Base-by-base conservation (phyloP, 2,113 vertebrate species). In the Nesogale talazaci region DNA sequence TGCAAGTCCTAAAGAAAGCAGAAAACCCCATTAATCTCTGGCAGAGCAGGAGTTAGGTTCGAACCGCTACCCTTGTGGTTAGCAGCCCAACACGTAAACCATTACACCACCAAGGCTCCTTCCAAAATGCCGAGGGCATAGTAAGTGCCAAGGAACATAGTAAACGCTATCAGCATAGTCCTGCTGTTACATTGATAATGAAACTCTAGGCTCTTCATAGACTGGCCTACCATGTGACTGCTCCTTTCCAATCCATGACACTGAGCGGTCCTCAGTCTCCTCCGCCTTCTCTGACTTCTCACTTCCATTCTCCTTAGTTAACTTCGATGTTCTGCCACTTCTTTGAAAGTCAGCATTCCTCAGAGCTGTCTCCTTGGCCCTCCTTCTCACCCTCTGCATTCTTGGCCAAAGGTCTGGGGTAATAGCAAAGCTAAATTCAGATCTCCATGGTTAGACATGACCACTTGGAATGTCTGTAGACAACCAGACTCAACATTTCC, bases 381-480 rank as follows among this genome's bases (percentile, higher is more conserved):
- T 46, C 46, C 29, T 67, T 81, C 57, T 70, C 14, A 40, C 17
- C 56, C 72, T 82, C 34, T 78, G 36, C 12, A 87, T 61, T 67
- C 10, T 38, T 46, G 77, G 92, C 61, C 67, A 89, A 40, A 88
- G 81, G 38, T 78, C 25, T 87, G 34, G 56, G 78, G 69, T 59
- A 82, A 83, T 12, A 46, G 86, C 61, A 87, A 65, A 92, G 78
- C 63, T 93, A 94, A 83, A 86, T 57, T 92, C 59, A 90, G 83
- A 83, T 10, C n/a, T 84, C 25, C 36, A 69, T 74, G 92, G 40
- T 40, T 27, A 89, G 27, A 52, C 31, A 69, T 61, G 31, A 59
- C 16, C 89, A 72, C 36, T 77, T 34, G 6, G 22, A 88, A 79
- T 38, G 23, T 67, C n/a, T 38, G 12, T 63, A 67, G 61, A 86